Conservation (phyloP, 2,888 invertebrate species). For the Cepaea hortensis region DNA sequence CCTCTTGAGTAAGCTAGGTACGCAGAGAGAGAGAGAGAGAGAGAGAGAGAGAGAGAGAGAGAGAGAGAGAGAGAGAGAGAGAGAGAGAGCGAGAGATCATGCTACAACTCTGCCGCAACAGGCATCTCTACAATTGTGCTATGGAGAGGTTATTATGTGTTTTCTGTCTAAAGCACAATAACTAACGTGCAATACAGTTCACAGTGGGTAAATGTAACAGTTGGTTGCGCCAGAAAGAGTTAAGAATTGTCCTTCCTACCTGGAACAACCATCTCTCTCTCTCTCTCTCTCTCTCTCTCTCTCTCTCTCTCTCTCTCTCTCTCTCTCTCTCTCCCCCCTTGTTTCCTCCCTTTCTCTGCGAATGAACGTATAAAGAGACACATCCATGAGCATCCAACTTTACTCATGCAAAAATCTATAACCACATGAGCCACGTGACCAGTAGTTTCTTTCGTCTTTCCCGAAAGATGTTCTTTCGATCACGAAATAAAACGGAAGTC, state of each 20-base stretch:
- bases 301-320: too few relatives aligned
- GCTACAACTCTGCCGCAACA: neutral
- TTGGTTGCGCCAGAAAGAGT: too few relatives aligned
- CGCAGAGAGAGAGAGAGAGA: neutral
- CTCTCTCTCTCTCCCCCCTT: neutral
- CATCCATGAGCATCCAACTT: neutral
- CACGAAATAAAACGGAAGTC: slow-evolving; percentile 27
- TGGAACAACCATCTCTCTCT: too few relatives aligned
- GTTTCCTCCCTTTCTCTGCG: neutral
- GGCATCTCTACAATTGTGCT: too few relatives aligned
- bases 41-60: neutral
- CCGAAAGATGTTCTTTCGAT: neutral
- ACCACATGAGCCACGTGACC: slow-evolving; percentile 25
- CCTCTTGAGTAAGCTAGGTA: neutral
- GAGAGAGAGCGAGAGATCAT: neutral
- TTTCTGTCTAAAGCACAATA: too few relatives aligned
- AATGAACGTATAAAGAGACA: neutral
- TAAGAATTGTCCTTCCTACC: too few relatives aligned
- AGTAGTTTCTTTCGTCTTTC: neutral
- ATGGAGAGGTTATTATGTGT: too few relatives aligned
- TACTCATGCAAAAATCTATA: slow-evolving; percentile 17
- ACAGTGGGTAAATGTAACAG: too few relatives aligned
- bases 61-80: neutral
- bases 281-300: too few relatives aligned
- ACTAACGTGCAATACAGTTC: too few relatives aligned